Conservation (phyloP, 2,888 invertebrate species). For the Mythimna ferrago region DNA sequence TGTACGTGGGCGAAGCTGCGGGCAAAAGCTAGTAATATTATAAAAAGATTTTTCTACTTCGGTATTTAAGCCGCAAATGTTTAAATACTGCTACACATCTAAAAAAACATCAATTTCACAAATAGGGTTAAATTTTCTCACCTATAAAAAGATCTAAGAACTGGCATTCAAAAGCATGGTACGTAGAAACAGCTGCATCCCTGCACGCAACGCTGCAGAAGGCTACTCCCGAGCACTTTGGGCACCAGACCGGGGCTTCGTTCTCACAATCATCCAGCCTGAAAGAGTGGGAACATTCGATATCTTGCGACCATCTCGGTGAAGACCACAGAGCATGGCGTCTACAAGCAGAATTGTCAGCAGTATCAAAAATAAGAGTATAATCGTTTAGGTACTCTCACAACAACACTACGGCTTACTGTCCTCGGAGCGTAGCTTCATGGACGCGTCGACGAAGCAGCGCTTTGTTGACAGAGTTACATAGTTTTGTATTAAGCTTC, state of each 20-base stretch:
- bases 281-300: slow-evolving; percentile 14
- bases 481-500: no score
- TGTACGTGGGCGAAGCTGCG: no score
- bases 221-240: slow-evolving; percentile 94
- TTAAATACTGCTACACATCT: neutral
- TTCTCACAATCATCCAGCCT: slow-evolving; percentile 78
- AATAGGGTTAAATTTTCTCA: slow-evolving; percentile 61
- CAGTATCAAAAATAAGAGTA: neutral
- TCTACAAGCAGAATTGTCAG: neutral
- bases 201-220: slow-evolving; percentile 93
- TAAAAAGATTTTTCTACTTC: no score
- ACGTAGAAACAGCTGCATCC: slow-evolving; percentile 91
- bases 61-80: no score
- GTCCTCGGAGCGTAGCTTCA: no score
- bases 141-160: slow-evolving; percentile 94
- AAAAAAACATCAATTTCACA: neutral
- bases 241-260: slow-evolving; percentile 93
- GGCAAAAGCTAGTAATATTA: no score
- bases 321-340: neutral
- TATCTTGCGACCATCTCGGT: neutral
- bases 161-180: slow-evolving; percentile 94
- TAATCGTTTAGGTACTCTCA: neutral
- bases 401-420: no score
- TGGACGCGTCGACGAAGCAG: no score
- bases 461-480: no score